Percentiles rank a stretch among this genome's conserved stretches.
Conservation (phyloP, 1,140 invertebrate species). For the Cataglyphis hispanica region DNA sequence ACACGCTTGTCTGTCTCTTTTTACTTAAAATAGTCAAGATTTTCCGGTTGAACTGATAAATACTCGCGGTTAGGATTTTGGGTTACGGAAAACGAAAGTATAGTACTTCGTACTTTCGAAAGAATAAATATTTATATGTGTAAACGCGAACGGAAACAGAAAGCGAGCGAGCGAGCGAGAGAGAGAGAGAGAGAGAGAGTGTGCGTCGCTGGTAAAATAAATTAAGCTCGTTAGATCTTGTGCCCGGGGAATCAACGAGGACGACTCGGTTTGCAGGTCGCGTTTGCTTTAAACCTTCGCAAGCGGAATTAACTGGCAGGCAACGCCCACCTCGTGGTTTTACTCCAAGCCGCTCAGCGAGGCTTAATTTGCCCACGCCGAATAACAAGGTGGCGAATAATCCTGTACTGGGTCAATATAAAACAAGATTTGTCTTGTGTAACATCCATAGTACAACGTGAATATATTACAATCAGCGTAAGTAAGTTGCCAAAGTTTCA, state of each 20-base stretch:
- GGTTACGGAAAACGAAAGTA: constrained; percentile 31
- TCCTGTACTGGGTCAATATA: constrained; percentile 55
- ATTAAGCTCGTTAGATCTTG: constrained; percentile 62
- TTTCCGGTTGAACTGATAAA: neutral
- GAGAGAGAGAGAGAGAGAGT: neutral
- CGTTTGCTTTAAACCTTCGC: constrained; percentile 63
- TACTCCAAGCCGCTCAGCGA: constrained; percentile 50
- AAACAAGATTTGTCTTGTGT: constrained; percentile 19
- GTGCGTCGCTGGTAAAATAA: constrained; percentile 56
- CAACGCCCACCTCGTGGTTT: constrained; percentile 59
- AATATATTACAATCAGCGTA: constrained; percentile 11
- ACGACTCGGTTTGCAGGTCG: constrained; percentile 62
- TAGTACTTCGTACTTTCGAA: constrained; percentile 11
- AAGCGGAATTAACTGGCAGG: constrained; percentile 58
- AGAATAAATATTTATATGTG: constrained; percentile 52
- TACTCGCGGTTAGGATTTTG: neutral
- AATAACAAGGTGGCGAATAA: constrained; percentile 63
- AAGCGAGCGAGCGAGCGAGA: too few relatives aligned
- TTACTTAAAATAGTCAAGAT: neutral
- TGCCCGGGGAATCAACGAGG: constrained; percentile 55
- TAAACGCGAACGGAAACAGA: constrained; percentile 10
- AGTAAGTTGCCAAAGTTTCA: constrained; percentile 9
- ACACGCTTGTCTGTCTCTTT: neutral
- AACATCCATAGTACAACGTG: neutral
- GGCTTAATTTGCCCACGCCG: constrained; percentile 58